Base-by-base conservation (phyloP, 2,113 vertebrate species). In the Rhabdomys dilectus region DNA sequence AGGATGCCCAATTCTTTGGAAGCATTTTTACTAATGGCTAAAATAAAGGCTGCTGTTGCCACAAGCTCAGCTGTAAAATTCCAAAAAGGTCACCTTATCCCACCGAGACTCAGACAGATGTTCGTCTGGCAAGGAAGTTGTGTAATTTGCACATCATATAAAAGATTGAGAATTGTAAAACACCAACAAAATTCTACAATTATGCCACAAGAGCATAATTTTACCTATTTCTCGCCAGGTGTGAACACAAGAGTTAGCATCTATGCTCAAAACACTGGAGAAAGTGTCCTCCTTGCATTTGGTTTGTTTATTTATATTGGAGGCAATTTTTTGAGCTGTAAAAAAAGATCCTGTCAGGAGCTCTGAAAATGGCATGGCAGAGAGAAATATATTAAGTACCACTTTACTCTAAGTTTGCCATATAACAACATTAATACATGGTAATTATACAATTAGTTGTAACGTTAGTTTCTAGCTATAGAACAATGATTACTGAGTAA, bases 371-470 rank as follows among this genome's bases (percentile, higher is more conserved):
- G 87, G 91, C 12, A 87, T 85, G 96, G 95, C 89, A 0, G 0
- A 97, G 58, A 95, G 72, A 98, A 97, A 97, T 84, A 93, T 97
- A 97, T 97, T 97, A 97, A 97, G 89, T 97, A 98, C 95, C 97
- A 97, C 72, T 98, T 97, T 97, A 93, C 98, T 98, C 98, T 92
- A 98, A 98, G 98, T 98, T 99, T 98, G 97, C 97, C 94, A 89
- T 98, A 98, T 98, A 99, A 98, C 94, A 98, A 98, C 98, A 98
- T 98, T 99, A 99, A 99, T 98, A 98, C 97, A 96, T 98, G 98
- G 96, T 98, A 99, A 99, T 99, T 99, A 99, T 98, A 98, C 98
- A 99, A 98, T 99, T 99, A 99, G 98, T 98, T 99, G 98, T 99
- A 98, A 98, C 98, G 98, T 98, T 98, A 98, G 98, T 98, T 99